Conservation (phyloP, 2,113 vertebrate genomes). For the Ellobius talpinus region DNA sequence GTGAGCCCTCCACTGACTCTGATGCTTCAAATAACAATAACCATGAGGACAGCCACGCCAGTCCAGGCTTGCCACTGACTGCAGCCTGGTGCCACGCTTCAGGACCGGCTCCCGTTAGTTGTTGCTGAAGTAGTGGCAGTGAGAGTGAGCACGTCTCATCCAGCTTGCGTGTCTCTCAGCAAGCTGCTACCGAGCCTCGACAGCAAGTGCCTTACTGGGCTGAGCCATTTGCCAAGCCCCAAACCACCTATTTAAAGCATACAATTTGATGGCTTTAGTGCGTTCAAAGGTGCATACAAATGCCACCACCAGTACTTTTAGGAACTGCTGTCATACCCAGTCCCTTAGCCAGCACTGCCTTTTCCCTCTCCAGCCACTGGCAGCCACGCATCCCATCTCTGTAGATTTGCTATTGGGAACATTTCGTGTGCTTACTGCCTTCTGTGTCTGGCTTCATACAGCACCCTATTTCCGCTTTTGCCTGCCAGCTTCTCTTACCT, state of each 20-base stretch:
- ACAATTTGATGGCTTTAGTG: background rate
- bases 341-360: background rate
- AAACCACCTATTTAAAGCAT: background rate
- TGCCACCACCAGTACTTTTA: background rate
- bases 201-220: background rate
- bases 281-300: background rate
- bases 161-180: background rate
- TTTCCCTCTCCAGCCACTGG: background rate
- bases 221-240: background rate
- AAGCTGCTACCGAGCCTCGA: background rate
- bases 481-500: background rate
- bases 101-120: too few relatives aligned
- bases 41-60: too few relatives aligned
- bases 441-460: background rate
- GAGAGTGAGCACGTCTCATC: background rate
- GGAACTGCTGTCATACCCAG: background rate
- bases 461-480: background rate
- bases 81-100: background rate
- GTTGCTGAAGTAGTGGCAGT: background rate
- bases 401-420: background rate
- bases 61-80: background rate
- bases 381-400: background rate
- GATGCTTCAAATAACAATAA: background rate
- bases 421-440: background rate
- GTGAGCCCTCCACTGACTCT: background rate